Evolutionary conservation across 2,797 vertebrate species (phyloP), one percentile per base, ranked within the genome.

Genomic region (Liparis tanakae): DNA sequence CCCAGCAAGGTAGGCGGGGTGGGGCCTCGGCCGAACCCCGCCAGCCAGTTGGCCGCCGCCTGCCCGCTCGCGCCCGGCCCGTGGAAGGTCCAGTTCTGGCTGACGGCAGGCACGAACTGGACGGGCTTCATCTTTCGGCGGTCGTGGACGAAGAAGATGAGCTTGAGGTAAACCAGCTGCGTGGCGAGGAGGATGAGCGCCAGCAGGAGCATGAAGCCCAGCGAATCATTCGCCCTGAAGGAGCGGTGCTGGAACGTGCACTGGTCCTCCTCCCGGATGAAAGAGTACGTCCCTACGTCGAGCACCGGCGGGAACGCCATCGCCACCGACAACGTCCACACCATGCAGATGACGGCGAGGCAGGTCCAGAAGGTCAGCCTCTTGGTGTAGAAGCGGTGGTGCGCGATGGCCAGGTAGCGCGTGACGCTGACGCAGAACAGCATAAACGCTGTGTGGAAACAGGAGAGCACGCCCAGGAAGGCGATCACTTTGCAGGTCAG

Each of bases 131-230:
- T 99, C 97, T 99, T 99, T 93, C 98, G 96, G 72, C 97, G 96
- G 86, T 99, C 97, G 2, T 99, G 97, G 85, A 99, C 98, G 66
- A 99, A 99, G 94, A 99, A 99, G 90, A 99, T 99, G 94, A 99
- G 98, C 96, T 99, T 99, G 97, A 99, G 98, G 98, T 99, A 99
- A 96, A 99, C 97, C 94, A 99, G 96, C 96, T 99, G 98, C 87
- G 98, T 99, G 94, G 98, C 98, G 90, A 99, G 94, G 89, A 99
- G 97, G 89, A 99, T 99, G 86, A 99, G 97, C 53, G 97, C 98
- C 89, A 99, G 96, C 80, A 99, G 96, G 84, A 99, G 95, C 98
- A 99, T 99, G 95, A 99, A 99, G 93, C 98, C 98, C 94, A 99
- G 94, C 39, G 98, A 99, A 93, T 99, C 98, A 53, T 99, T 99